Conservation (phyloP, 2,797 vertebrate species). For the Phrynocephalus forsythii region DNA sequence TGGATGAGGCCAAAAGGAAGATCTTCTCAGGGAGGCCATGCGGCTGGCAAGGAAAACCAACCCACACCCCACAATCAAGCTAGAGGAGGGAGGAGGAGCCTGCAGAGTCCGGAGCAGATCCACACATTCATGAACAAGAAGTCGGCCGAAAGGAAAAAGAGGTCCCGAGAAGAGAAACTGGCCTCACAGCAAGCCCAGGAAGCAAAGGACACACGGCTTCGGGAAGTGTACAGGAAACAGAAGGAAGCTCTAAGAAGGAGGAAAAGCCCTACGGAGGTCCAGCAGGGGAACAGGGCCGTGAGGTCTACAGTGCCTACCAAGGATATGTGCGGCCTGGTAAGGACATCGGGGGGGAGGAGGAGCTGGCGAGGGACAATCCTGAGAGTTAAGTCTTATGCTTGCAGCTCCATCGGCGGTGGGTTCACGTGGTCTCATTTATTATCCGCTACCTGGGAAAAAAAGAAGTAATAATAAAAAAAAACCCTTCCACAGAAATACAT, state of each 20-base stretch:
- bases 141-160: slow-evolving; percentile 63
- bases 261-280: neutral
- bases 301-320: neutral
- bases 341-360: neutral
- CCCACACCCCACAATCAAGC: neutral
- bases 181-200: slow-evolving; percentile 39
- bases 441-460: too few relatives aligned
- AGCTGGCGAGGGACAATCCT: neutral
- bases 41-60: slow-evolving; percentile 30
- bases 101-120: slow-evolving; percentile 62
- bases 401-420: neutral
- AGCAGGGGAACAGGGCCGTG: rapidly evolving
- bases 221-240: slow-evolving; percentile 76
- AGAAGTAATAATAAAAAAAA: too few relatives aligned
- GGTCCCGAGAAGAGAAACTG: slow-evolving; percentile 58
- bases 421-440: neutral
- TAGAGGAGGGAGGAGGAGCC: slow-evolving; percentile 17
- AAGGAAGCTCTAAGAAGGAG: slow-evolving; percentile 67
- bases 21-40: slow-evolving; percentile 18
- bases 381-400: neutral
- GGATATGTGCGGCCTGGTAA: slow-evolving; percentile 38
- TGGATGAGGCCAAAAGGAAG: neutral
- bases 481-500: too few relatives aligned
- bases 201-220: slow-evolving; percentile 65
- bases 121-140: slow-evolving; percentile 71